Base-by-base conservation (phyloP, 2,797 vertebrate genomes). In the Florisuga fusca region DNA sequence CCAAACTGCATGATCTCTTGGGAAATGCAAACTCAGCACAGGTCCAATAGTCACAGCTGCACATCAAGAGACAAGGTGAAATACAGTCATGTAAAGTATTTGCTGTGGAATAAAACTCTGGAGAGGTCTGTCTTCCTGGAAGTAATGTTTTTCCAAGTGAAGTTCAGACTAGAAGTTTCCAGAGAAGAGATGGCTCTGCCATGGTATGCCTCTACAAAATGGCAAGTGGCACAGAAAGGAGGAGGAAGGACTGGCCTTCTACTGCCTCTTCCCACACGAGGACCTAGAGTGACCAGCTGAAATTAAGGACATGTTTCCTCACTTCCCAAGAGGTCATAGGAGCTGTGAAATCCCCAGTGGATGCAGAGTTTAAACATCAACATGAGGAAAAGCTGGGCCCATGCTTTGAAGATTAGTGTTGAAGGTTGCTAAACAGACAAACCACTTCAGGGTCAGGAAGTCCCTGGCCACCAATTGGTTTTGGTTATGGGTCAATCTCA, bases 401-500 rank as follows among this genome's bases (percentile, higher is more conserved):
- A 46, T 6, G 53, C 53, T 81, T 55, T 43, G 72, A 69, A 34
- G 29, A 31, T 1, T 9, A 41, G 22, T 0, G 2, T 3, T 2
- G 3, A 23, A 62, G 43, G 18, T 0, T 62, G 45, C 54, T 41
- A 20, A 81, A 20, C 0, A 22, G 63, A 55, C 41, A 61, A 84
- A 50, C 11, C 27, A 9, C 43, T 18, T 27, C 23, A 22, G 34
- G 67, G 8, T 89, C 59, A 33, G 76, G 53, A 33, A 48, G 53
- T 29, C 64, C 54, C 34, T 31, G 68, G 45, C 41, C 68, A 74
- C 59, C 22, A 58, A 48, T 62, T 25, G 64, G 0, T 36, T 80
- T 45, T 80, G 23, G 22, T 72, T 61, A 68, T 0, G 1, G 53
- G 68, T 25, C 5, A 2, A 6, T 63, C 63, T 77, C 2, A 0